Base-by-base conservation (phyloP, 2,888 invertebrate genomes). In the Machimus rusticus region DNA sequence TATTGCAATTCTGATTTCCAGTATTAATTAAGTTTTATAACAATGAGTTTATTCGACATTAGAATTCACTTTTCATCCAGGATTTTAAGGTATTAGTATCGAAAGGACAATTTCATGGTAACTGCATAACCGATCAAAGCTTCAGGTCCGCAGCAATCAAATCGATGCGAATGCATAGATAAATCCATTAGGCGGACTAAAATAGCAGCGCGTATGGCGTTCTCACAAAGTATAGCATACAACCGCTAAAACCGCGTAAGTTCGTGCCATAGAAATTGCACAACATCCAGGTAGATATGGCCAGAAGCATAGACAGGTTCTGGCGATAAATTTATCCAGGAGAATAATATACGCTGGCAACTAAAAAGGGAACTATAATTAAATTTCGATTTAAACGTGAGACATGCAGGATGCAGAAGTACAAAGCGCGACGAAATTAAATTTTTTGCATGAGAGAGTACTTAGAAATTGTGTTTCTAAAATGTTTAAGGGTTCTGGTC, bases 351-450 rank as follows among this genome's bases (percentile, higher is more conserved):
- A 19, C 55, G 57, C 37, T 37, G 34, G 34, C 57, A 66, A 16
- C 57, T 82, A 34, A 57, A 82, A 57, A 57, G 57, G 57, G 19
- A 66, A 12, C n/a, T 37, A 66, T 82, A 82, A 82, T 82, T 66
- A 82, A 82, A 57, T 82, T 82, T 82, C 23, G 23, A 37, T 81
- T 31, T 28, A 81, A 19, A 4, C 76, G 16, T 37, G 16, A 31
- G 14, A 14, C 34, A n/a, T 37, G 34, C 34, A 31, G 76, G 76
- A 74, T 74, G 12, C 34, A 31, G 1, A 28, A 14, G 81, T 55
- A 55, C 43, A 31, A 34, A 23, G 14, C 31, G 16, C 46, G 78
- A 43, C 37, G 81, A 51, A 81, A 81, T 81, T 81, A 51, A 51
- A 81, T 28, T 55, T n/a, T 81, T 55, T 16, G 43, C 31, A 6